A percentile compares a stretch with the other conserved stretches of the same genome.
Conservation (phyloP, 2,113 vertebrate genomes). For the Athene cunicularia region DNA sequence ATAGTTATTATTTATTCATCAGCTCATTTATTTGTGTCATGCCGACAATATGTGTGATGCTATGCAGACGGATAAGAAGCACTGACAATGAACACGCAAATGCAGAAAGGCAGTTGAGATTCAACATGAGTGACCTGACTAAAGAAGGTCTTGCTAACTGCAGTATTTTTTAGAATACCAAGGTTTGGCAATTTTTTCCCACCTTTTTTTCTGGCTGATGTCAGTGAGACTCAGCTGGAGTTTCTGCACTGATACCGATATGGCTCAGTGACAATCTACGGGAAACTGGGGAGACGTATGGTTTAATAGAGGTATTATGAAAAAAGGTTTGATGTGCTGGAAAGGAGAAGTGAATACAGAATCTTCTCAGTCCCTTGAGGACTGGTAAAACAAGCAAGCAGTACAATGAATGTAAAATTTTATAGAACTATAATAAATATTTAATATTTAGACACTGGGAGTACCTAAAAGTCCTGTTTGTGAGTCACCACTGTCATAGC, state of each 20-base stretch:
- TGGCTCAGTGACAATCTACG: neutral
- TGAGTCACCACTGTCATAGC: neutral
- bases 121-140: neutral
- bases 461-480: neutral
- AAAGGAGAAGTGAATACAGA: neutral
- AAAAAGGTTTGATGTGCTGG: neutral
- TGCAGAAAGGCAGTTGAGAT: neutral
- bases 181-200: neutral
- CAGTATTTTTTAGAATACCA: neutral
- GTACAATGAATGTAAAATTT: neutral
- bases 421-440: neutral
- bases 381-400: neutral
- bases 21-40: conserved; percentile 17
- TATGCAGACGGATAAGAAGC: neutral
- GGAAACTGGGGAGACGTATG: neutral
- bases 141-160: neutral
- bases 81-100: neutral
- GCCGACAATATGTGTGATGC: neutral
- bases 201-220: neutral
- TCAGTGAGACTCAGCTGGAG: neutral
- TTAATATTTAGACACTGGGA: neutral
- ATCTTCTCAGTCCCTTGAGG: neutral
- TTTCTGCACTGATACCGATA: neutral
- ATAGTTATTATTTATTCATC: conserved; percentile 65
- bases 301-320: neutral